Evolutionary conservation across 2,797 vertebrate genomes (phyloP), one percentile per base, ranked within the genome.

Genomic region (Geotrypetes seraphini): DNA sequence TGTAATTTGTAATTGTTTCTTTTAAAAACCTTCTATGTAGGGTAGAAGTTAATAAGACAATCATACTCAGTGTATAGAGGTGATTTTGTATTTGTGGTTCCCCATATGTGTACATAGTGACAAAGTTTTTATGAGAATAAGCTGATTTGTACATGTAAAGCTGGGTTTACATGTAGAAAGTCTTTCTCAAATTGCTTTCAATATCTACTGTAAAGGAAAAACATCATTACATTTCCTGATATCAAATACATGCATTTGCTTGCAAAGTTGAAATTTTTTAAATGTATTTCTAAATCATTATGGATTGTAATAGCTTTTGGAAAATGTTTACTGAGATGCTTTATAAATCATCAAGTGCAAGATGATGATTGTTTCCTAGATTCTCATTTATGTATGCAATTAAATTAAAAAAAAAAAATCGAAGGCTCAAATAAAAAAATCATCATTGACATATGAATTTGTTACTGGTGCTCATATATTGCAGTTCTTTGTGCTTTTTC

Each of bases 351-450:
- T 31, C 37, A 57, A 60, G 16, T 43, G 23, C 19, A 33, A 25
- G 24, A 34, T 23, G 39, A 46, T 13, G 12, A 57, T 28, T n/a
- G 41, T 25, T 46, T 43, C 53, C 53, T 33, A n/a, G n/a, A n/a
- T n/a, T 53, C 24, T 53, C 47, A 44, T 50, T 31, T 25, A 55
- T 55, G 60, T 57, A 44, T 35, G 40, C 36, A 57, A 33, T 48
- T 47, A 52, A 49, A 40, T 46, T 53, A 55, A 48, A 53, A 36
- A n/a, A n/a, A n/a, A n/a, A 38, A 60, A 60, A 64, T 57, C 45
- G 60, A 57, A 60, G 54, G 10, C 5, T 22, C 37, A 43, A 55
- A 31, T 24, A 39, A 39, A 33, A n/a, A 40, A 55, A 63, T 57
- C 48, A 62, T 48, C 50, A 51, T 41, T 53, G 30, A 21, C 42